Evolutionary conservation across 2,888 invertebrate genomes (phyloP).

Genomic region (Carcina quercana): DNA sequence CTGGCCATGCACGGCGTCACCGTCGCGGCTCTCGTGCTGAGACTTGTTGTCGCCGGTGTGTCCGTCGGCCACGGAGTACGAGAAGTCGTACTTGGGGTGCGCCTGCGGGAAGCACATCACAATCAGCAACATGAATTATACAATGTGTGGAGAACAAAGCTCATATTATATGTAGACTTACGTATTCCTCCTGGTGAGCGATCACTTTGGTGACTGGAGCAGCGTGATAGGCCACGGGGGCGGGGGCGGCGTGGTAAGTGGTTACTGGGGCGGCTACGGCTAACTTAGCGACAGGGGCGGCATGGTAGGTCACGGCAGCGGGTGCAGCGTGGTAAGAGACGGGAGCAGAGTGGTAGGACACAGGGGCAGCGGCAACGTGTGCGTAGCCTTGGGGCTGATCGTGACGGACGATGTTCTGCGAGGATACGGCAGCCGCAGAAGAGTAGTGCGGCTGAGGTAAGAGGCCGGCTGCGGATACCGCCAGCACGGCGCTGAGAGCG

Average conservation of each 20-base stretch:
- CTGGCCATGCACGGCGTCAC: conserved; percentile 42
- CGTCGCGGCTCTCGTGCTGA: conserved; percentile 57
- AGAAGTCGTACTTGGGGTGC: conserved; percentile 71
- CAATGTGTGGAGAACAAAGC: not conserved
- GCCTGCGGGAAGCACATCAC: conserved; percentile 30
- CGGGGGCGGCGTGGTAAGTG: conserved; percentile 16
- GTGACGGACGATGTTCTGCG: conserved; percentile 50
- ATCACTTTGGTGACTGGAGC: conserved; percentile 34
- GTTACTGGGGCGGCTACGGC: conserved; percentile 12
- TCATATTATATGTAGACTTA: conserved; percentile 21
- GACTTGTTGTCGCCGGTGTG: conserved; percentile 72
- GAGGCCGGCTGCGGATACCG: conserved; percentile 52
- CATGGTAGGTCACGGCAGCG: conserved; percentile 18
- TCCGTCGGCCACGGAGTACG: conserved; percentile 73
- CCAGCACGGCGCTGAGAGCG: conserved; percentile 48
- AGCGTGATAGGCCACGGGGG: conserved; percentile 24
- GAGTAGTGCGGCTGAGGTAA: conserved; percentile 52
- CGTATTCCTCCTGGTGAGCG: conserved; percentile 39
- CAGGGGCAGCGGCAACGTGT: conserved; percentile 22
- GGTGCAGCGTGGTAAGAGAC: conserved; percentile 28
- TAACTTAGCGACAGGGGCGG: conserved; percentile 18
- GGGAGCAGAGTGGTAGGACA: conserved; percentile 24
- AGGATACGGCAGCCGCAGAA: conserved; percentile 47
- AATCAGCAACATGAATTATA: not conserved
- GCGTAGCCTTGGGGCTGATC: conserved; percentile 25